Evolutionary conservation across 1,140 invertebrate genomes (phyloP).

Genomic region (Dryas iulia): DNA sequence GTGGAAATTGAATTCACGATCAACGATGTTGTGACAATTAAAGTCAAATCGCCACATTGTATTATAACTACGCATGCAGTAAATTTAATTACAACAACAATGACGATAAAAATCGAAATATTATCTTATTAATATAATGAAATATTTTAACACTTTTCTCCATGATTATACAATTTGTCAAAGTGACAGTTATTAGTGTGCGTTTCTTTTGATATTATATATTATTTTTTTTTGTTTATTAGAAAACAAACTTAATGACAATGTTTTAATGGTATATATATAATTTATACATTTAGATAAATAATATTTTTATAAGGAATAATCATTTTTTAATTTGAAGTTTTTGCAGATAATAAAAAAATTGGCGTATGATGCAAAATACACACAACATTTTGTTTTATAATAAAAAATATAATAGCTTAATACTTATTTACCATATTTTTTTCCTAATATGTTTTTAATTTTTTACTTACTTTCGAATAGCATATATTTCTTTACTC

Average conservation of each 20-base stretch:
- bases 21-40: neutral
- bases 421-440: no score
- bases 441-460: no score
- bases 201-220: conserved; percentile 7
- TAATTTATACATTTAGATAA: no score
- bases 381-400: no score
- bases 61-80: neutral
- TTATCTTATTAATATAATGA: neutral
- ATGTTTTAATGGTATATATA: no score
- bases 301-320: no score
- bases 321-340: no score
- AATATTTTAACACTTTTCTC: neutral
- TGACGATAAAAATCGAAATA: conserved; percentile 5
- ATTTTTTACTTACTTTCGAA: no score
- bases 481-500: neutral
- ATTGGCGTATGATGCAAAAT: no score
- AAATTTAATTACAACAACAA: conserved; percentile 6
- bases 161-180: neutral
- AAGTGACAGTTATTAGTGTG: neutral
- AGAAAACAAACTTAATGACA: no score
- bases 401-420: no score
- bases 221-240: conserved; percentile 20
- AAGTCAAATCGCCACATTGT: neutral
- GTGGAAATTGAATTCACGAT: neutral
- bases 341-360: no score